A percentile compares a stretch with the other conserved stretches of the same genome.
Conservation (phyloP, 2,888 invertebrate genomes). For the Amblyjoppa proteus region DNA sequence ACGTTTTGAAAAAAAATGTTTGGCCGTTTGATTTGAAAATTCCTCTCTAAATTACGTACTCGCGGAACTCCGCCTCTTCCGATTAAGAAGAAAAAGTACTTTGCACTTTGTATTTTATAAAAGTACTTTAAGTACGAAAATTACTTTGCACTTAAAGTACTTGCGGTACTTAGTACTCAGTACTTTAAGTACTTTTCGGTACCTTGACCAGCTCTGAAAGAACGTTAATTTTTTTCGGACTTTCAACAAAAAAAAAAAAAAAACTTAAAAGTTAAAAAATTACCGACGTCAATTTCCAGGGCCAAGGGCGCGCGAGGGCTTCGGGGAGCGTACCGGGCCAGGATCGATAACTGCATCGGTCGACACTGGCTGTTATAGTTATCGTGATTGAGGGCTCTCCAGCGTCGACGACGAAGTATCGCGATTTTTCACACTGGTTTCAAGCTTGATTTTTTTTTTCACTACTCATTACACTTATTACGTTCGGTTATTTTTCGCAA, state of each 20-base stretch:
- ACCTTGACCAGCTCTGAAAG: too few species aligned
- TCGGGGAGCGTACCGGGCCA: constrained; percentile 39
- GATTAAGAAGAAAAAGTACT: too few species aligned
- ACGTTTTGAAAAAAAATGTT: too few species aligned
- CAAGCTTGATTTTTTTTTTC: not conserved
- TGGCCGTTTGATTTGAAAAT: too few species aligned
- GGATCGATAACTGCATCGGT: constrained; percentile 64
- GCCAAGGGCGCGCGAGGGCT: constrained; percentile 62
- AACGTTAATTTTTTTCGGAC: not conserved
- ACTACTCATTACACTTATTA: not conserved
- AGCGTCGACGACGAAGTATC: not conserved
- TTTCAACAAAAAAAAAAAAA: not conserved
- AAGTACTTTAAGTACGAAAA: too few species aligned
- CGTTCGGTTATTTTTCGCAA: not conserved
- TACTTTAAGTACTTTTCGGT: too few species aligned
- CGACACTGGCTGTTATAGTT: constrained; percentile 31
- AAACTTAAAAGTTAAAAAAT: constrained; percentile 2
- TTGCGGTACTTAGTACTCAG: too few species aligned
- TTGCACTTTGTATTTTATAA: too few species aligned
- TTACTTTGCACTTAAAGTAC: too few species aligned
- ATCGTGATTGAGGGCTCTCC: constrained; percentile 12
- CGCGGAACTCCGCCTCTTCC: too few species aligned
- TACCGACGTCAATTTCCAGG: constrained; percentile 40
- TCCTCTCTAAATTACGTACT: too few species aligned
- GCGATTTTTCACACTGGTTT: not conserved